Percentiles rank a stretch among this genome's conserved stretches.
Evolutionary conservation across 2,888 invertebrate genomes (phyloP).

Genomic region (Nomada ferruginata): DNA sequence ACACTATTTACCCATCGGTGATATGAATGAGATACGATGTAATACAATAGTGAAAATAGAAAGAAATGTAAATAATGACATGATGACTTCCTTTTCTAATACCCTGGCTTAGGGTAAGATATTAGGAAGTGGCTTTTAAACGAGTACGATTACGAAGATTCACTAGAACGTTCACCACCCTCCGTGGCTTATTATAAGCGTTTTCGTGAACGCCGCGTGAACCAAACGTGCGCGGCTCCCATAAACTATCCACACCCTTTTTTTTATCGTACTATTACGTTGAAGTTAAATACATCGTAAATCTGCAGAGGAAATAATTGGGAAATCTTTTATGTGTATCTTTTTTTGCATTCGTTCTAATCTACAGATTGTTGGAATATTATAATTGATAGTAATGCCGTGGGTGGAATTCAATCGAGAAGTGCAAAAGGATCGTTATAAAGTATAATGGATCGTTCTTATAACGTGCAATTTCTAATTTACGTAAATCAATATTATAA

Average conservation of each 20-base stretch:
- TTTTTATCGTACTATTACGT: background rate
- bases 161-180: constrained; percentile 12
- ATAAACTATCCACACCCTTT: background rate
- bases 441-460: constrained; percentile 33
- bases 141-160: background rate
- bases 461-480: constrained; percentile 28
- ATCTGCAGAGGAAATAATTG: background rate
- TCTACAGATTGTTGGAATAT: too few relatives aligned
- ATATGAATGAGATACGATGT: background rate
- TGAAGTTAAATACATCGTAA: background rate
- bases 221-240: background rate
- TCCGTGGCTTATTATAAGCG: background rate
- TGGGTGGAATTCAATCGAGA: too few relatives aligned
- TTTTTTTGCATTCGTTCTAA: too few relatives aligned
- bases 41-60: background rate
- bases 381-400: too few relatives aligned
- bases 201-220: background rate
- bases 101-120: background rate
- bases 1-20: background rate
- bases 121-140: background rate
- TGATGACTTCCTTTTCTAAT: background rate
- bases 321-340: background rate
- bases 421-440: too few relatives aligned
- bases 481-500: constrained; percentile 21
- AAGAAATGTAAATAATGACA: background rate